Conservation (phyloP, 1,140 invertebrate species). For the Acromyrmex charruanus region DNA sequence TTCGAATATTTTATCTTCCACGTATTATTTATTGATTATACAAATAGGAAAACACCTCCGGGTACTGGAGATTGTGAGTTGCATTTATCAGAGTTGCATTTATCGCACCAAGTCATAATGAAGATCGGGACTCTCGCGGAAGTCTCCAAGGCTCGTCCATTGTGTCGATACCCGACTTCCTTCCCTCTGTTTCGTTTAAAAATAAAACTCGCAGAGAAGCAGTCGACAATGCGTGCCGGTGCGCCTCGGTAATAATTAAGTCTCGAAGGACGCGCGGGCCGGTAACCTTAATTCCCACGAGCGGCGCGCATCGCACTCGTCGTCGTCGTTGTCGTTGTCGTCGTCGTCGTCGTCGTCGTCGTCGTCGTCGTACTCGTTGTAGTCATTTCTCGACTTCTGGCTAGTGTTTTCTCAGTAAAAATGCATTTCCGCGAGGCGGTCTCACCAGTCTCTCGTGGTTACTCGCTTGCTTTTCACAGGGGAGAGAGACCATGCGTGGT, state of each 20-base stretch:
- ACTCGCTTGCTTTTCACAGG: constrained; percentile 55
- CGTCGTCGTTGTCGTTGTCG: neutral
- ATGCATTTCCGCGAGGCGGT: constrained; percentile 75
- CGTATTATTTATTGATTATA: neutral
- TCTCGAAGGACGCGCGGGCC: constrained; percentile 69
- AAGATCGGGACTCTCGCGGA: constrained; percentile 53
- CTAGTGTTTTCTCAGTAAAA: constrained; percentile 60
- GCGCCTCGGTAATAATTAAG: constrained; percentile 72
- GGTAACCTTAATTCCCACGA: constrained; percentile 77
- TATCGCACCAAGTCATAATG: constrained; percentile 15
- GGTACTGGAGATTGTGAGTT: neutral
- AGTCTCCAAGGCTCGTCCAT: constrained; percentile 71
- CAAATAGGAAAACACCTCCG: neutral
- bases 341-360: neutral
- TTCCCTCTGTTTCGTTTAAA: constrained; percentile 66
- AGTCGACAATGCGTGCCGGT: constrained; percentile 65
- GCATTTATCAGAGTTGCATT: constrained; percentile 32
- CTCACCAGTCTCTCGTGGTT: constrained; percentile 42
- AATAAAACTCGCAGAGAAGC: constrained; percentile 58
- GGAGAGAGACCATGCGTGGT: constrained; percentile 41
- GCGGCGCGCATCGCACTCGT: neutral
- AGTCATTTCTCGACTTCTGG: constrained; percentile 55
- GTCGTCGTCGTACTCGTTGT: neutral
- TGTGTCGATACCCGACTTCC: constrained; percentile 68
- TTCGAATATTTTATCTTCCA: neutral